phyloP scores from a whole-genome alignment of 2,797 vertebrate genomes.

The Phaenicophaeus curvirostris region DNA sequence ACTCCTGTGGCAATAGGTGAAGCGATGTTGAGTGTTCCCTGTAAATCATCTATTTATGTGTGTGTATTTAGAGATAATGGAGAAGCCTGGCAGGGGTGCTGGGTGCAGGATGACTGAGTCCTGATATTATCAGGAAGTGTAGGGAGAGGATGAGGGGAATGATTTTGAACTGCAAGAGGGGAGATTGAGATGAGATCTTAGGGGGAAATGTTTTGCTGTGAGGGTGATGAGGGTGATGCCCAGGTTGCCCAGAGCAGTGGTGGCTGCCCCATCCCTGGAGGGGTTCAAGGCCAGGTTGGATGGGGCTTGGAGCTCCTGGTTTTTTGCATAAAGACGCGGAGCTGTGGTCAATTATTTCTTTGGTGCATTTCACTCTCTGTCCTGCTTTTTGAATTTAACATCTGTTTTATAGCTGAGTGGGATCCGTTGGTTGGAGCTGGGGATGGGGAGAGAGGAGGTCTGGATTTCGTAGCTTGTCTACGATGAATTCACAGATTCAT shows the following conservation, averaged over 20 bases:
- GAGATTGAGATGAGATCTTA: too few relatives aligned
- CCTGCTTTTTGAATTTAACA: not conserved
- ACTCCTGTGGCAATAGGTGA: not conserved
- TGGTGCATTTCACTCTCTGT: not conserved
- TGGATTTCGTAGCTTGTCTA: not conserved
- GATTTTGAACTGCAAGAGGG: too few relatives aligned
- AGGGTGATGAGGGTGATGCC: too few relatives aligned
- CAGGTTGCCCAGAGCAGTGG: too few relatives aligned
- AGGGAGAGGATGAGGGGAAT: too few relatives aligned
- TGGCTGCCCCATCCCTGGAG: too few relatives aligned
- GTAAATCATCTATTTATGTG: rapidly evolving
- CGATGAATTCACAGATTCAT: not conserved
- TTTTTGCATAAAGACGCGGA: not conserved
- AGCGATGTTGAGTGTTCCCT: rapidly evolving
- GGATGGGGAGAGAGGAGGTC: not conserved
- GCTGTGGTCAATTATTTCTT: not conserved
- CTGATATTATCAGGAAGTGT: too few relatives aligned
- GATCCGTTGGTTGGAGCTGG: not conserved
- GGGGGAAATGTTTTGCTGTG: too few relatives aligned
- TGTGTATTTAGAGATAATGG: rapidly evolving
- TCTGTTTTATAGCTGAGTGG: not conserved
- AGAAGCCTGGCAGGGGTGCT: not conserved
- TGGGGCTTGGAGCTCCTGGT: too few relatives aligned
- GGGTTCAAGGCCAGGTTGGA: too few relatives aligned
- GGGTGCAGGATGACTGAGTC: not conserved